Conservation (phyloP, 2,888 invertebrate species). For the Cephus pulcher region DNA sequence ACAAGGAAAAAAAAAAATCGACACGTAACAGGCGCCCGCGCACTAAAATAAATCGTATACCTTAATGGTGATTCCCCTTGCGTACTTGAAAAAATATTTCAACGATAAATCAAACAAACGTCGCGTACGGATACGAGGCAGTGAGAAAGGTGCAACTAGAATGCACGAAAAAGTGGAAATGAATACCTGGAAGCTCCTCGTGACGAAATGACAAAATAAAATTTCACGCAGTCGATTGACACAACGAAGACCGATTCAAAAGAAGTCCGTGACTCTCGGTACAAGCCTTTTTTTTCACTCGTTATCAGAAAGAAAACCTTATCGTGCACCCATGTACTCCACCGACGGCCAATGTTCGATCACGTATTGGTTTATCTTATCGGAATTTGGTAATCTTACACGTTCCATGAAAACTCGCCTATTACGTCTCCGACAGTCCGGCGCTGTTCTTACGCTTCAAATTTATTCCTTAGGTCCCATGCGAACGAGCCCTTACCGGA, state of each 20-base stretch:
- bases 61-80: neutral
- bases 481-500: neutral
- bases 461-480: neutral
- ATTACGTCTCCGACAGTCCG: neutral
- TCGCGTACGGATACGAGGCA: neutral
- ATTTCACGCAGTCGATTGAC: neutral
- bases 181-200: neutral
- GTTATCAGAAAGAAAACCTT: constrained; percentile 2
- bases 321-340: constrained; percentile 23
- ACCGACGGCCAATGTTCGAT: constrained; percentile 33
- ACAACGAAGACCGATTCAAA: neutral
- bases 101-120: neutral
- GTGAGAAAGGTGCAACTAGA: neutral
- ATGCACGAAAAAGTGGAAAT: neutral
- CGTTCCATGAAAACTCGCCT: constrained; percentile 20
- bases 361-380: constrained; percentile 48
- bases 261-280: neutral
- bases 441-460: neutral
- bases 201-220: neutral
- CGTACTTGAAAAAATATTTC: neutral
- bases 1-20: neutral
- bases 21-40: neutral
- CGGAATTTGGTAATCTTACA: constrained; percentile 38
- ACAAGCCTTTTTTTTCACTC: neutral
- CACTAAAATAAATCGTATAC: neutral